phyloP scores from a whole-genome alignment of 2,888 invertebrate genomes.

The Drosophila macrospina region DNA sequence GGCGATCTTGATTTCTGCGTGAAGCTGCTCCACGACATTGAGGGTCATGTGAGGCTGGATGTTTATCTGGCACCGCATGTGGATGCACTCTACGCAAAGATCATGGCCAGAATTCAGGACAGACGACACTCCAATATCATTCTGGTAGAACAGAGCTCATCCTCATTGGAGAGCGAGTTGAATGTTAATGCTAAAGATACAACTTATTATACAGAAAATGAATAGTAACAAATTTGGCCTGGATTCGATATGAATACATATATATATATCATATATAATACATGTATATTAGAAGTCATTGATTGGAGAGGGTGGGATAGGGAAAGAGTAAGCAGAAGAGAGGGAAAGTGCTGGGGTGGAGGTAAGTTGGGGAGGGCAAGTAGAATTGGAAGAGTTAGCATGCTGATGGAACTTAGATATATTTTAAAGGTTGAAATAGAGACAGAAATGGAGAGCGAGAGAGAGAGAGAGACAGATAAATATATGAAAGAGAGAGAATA shows the following conservation, averaged over 20 bases:
- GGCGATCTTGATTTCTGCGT: constrained; percentile 40
- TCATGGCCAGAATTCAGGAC: constrained; percentile 35
- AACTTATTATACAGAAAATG: not conserved
- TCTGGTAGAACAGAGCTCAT: not conserved
- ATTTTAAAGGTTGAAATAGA: too few relatives aligned
- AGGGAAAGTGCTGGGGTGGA: too few relatives aligned
- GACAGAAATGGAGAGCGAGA: too few relatives aligned
- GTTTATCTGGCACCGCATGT: constrained; percentile 68
- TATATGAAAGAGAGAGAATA: too few relatives aligned
- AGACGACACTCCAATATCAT: not conserved
- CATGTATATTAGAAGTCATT: too few relatives aligned
- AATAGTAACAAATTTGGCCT: not conserved
- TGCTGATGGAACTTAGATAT: too few relatives aligned
- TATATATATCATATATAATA: not conserved
- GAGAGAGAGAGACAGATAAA: too few relatives aligned
- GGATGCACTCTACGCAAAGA: constrained; percentile 47
- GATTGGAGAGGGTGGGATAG: too few relatives aligned
- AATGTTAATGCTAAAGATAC: not conserved
- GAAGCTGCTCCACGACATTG: constrained; percentile 38
- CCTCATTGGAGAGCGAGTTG: not conserved
- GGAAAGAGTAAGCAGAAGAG: too few relatives aligned
- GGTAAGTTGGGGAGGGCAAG: too few relatives aligned
- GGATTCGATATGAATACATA: not conserved
- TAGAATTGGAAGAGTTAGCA: too few relatives aligned
- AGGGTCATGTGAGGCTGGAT: constrained; percentile 55